Conservation (phyloP, 1,140 invertebrate genomes). For the Pemphigus obesinymphae region DNA sequence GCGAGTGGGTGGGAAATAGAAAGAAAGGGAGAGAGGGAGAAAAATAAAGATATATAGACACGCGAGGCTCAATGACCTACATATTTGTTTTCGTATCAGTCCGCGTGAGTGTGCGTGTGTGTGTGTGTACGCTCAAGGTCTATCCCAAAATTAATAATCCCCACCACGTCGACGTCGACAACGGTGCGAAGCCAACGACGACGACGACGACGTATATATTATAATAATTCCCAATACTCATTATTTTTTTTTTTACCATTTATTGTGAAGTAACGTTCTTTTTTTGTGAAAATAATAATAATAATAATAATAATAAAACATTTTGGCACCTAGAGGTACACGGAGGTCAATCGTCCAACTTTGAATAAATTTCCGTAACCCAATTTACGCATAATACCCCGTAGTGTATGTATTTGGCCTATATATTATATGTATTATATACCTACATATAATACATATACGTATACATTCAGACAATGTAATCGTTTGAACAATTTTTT, state of each 20-base stretch:
- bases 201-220: not conserved
- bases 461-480: not conserved
- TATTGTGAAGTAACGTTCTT: not conserved
- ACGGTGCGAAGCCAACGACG: not conserved
- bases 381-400: constrained; percentile 10
- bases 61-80: constrained; percentile 39
- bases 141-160: constrained; percentile 40
- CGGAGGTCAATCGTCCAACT: constrained; percentile 16
- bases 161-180: not conserved
- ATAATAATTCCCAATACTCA: not conserved
- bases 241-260: constrained; percentile 30
- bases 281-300: not conserved
- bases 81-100: constrained; percentile 39
- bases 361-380: constrained; percentile 24
- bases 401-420: not conserved
- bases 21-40: not conserved
- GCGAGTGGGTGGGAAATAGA: not conserved
- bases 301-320: not conserved
- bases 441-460: not conserved
- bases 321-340: not conserved
- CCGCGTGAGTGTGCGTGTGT: not conserved
- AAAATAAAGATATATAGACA: not conserved
- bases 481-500: not conserved
- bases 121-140: constrained; percentile 26
- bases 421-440: too few relatives aligned